Conservation (phyloP, 2,888 invertebrate genomes). For the Slavum lentiscoides region DNA sequence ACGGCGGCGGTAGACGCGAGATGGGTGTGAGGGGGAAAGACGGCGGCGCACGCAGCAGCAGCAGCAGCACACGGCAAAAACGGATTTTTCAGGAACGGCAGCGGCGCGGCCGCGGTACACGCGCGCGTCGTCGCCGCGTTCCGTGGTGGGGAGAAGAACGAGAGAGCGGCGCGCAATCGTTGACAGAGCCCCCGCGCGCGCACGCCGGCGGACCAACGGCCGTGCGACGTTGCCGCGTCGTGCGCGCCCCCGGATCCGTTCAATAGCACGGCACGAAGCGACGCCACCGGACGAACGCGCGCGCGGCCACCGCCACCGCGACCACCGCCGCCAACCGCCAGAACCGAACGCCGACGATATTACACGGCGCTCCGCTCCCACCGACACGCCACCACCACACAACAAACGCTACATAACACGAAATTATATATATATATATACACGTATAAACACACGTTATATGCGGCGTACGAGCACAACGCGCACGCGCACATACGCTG, state of each 20-base stretch:
- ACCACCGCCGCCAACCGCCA: conserved; percentile 20
- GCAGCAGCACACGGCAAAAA: background rate
- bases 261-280: conserved; percentile 55
- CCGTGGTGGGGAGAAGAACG: conserved; percentile 9
- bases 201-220: conserved; percentile 58
- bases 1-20: background rate
- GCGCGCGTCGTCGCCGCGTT: too few relatives aligned
- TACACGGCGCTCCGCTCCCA: background rate
- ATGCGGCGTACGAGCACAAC: background rate
- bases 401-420: conserved; percentile 36
- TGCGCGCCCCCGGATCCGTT: conserved; percentile 59
- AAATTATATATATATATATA: too few relatives aligned
- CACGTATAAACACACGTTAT: background rate
- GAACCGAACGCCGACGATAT: conserved; percentile 3
- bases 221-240: conserved; percentile 49
- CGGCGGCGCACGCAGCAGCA: background rate
- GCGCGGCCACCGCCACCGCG: conserved; percentile 46
- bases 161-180: conserved; percentile 24
- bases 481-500: conserved; percentile 1
- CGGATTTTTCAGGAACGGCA: background rate
- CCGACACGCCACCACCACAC: background rate
- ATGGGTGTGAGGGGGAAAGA: background rate
- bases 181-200: conserved; percentile 55
- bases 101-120: background rate
- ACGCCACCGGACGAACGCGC: conserved; percentile 54